Conservation (phyloP, 1,140 invertebrate species). For the Pachypsylla venusta region DNA sequence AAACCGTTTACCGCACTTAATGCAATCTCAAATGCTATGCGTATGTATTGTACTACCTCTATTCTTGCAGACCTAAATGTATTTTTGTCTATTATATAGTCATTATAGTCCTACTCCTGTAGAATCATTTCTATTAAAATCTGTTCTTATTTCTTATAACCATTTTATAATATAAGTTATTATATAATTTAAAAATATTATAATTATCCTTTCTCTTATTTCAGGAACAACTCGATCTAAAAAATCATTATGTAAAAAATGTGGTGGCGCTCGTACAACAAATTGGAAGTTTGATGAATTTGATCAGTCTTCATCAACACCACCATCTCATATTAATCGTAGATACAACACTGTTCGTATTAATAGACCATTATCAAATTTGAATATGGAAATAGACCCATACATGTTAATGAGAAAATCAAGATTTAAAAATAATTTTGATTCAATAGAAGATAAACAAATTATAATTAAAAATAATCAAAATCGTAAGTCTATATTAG, state of each 20-base stretch:
- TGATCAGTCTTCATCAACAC: not conserved
- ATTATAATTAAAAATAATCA: no score
- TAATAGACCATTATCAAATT: not conserved
- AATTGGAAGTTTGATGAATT: not conserved
- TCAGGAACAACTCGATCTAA: slow-evolving; percentile 1
- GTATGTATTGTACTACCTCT: no score
- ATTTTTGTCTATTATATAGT: no score
- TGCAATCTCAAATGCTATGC: no score
- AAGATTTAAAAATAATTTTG: not conserved
- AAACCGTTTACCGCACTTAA: no score
- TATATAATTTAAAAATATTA: no score
- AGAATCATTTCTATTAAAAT: no score
- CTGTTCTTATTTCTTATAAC: no score
- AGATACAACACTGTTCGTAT: slow-evolving; percentile 1
- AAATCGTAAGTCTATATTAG: slow-evolving; percentile 49
- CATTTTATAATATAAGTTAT: no score
- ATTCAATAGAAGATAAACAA: not conserved
- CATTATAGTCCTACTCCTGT: no score
- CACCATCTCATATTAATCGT: not conserved
- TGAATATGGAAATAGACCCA: slow-evolving; percentile 1
- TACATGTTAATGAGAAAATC: not conserved
- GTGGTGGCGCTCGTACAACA: slow-evolving; percentile 5
- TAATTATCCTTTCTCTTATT: not conserved
- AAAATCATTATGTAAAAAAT: slow-evolving; percentile 3
- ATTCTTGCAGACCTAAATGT: no score